Base-by-base conservation (phyloP, 2,888 invertebrate species). In the Leistus spinibarbis region DNA sequence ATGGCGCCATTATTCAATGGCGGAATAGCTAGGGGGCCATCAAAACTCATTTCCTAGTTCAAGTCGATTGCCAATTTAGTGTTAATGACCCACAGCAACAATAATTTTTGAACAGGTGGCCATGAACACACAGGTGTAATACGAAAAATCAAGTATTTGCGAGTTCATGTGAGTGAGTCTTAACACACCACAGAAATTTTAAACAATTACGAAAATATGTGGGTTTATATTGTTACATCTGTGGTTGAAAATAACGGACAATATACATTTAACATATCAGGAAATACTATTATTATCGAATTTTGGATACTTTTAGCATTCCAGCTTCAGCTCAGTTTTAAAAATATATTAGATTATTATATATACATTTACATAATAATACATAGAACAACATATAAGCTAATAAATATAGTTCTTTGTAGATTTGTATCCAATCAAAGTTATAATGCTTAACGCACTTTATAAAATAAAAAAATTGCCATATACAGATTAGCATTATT, bases 31-130 rank as follows among this genome's bases (percentile, higher is more conserved):
- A 16, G 27, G 20, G 73, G 56, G 66, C 66, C 23, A 73, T 73
- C 73, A 73, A 73, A 67, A 73, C 73, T 73, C 67, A 56, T 54
- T 73, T 73, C 73, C 73, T 73, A 65, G 72, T 72, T 72, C 72
- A 57, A 40, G 19, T 60, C 19, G 60, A 62, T 73, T 73, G 73
- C 73, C 67, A 73, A 73, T 73, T 73, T 73, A 27, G 73, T 73
- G 73, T 73, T 73, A 73, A 73, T 67, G 73, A 73, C 73, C 73
- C 24, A n/a, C n/a, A 73, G 62, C 67, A 40, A 40, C 57, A 54
- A 57, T 66, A 72, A 64, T 64, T 64, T 53, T 66, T 22, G 60
- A 69, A 60, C 70, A 70, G 70, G 70, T 70, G 63, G 62, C 70
- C 40, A 53, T 53, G 40, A 62, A 70, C n/a, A 68, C 68, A 40